Evolutionary conservation across 1,140 invertebrate genomes (phyloP), one percentile per base, ranked within the genome.

Genomic region (Stegodyphus mimosarum): DNA sequence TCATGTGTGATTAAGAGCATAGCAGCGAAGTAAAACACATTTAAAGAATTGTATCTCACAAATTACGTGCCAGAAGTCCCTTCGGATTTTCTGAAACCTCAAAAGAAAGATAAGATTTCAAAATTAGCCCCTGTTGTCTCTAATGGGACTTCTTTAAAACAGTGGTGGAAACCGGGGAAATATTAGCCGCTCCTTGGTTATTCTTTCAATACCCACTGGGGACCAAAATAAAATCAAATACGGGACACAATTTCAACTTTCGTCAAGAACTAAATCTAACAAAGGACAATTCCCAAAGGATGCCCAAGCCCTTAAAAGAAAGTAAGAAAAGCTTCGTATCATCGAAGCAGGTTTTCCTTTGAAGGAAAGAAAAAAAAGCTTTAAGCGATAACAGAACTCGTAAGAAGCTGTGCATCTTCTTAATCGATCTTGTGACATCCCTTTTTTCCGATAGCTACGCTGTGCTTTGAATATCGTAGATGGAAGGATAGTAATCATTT

Each of bases 401-500:
- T 72, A 72, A 72, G 70, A 72, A 17, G 63, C 52, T 15, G 4
- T 75, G 73, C 73, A 48, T n/a, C 49, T 52, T 55, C 10, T 60
- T 64, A 13, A 64, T 75, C 53, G 73, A 75, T 64, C 55, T 18
- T 11, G 53, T 49, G 73, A 75, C 73, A 75, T 75, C 73, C 50
- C 63, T 64, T 51, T 48, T 51, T 75, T 60, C 63, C 63, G 73
- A 75, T 75, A 75, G 55, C 9, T 33, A 17, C 9, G 15, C 17
- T 49, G 33, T 75, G 73, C 73, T 75, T 75, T 75, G 73, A 75
- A 75, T 75, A 63, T 55, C 15, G 52, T 15, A 75, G 73, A 10
- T 49, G 11, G 33, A 17, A 64, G 63, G 51, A 75, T 75, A n/a
- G 55, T 15, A 75, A 75, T 55, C 73, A 75, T 75, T 75, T 75